Evolutionary conservation across 2,888 invertebrate species (phyloP).

Genomic region (Patella caerulea): DNA sequence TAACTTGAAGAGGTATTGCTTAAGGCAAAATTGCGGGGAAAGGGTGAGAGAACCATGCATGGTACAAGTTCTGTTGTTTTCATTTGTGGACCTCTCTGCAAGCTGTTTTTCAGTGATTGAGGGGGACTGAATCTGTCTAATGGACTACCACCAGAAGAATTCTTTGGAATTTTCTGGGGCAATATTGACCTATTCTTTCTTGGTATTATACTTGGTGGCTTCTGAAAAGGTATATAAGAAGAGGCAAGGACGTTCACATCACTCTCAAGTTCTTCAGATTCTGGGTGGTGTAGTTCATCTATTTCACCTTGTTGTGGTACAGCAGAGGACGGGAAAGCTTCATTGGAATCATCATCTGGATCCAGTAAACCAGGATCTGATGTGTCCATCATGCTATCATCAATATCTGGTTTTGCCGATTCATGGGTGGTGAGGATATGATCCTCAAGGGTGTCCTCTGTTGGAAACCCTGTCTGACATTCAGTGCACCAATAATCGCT

Average conservation of each 20-base stretch:
- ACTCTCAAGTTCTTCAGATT: constrained; percentile 1
- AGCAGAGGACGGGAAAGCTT: background rate
- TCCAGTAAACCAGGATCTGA: background rate
- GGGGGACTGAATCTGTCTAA: constrained; percentile 7
- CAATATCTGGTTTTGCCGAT: background rate
- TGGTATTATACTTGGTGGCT: constrained; percentile 5
- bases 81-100: constrained; percentile 6
- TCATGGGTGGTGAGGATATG: constrained; percentile 54
- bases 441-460: constrained; percentile 46
- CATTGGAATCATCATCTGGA: background rate
- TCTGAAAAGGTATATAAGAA: constrained; percentile 1
- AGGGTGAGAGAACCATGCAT: constrained; percentile 9
- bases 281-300: background rate
- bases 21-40: constrained; percentile 3
- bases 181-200: background rate
- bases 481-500: constrained; percentile 60
- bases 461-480: constrained; percentile 55
- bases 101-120: background rate
- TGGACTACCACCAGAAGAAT: background rate
- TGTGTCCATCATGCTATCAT: background rate
- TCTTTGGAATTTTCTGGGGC: background rate
- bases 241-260: background rate
- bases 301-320: background rate
- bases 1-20: constrained; percentile 7
- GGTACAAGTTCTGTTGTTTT: constrained; percentile 12